Conservation (phyloP, 2,113 vertebrate genomes). For the Tinamus guttatus region DNA sequence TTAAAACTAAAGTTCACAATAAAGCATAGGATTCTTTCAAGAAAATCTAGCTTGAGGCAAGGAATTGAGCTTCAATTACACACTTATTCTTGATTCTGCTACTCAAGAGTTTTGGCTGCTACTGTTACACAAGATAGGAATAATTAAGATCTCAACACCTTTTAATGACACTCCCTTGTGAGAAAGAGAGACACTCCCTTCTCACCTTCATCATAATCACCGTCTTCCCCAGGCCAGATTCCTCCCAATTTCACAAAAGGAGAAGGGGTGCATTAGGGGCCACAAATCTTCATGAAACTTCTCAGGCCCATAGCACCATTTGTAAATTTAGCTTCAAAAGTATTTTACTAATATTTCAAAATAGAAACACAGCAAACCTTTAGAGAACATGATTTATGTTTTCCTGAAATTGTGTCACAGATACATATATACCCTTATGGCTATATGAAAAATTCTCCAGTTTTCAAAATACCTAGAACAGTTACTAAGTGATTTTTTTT, state of each 20-base stretch:
- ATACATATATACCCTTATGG: neutral
- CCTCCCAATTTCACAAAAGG: neutral
- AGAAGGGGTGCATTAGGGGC: neutral
- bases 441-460: neutral
- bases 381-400: neutral
- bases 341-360: neutral
- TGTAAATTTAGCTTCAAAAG: neutral
- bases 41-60: neutral
- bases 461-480: neutral
- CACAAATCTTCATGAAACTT: neutral
- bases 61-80: neutral
- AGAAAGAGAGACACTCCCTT: neutral
- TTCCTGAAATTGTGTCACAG: neutral
- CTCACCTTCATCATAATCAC: neutral
- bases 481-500: neutral
- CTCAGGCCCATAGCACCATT: neutral
- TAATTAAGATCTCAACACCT: neutral
- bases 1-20: neutral
- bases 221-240: fast-evolving
- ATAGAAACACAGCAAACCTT: neutral
- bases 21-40: neutral
- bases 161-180: neutral
- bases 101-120: neutral
- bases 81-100: neutral
- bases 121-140: neutral